Conservation (phyloP, 2,888 invertebrate species). For the Helleia helle region DNA sequence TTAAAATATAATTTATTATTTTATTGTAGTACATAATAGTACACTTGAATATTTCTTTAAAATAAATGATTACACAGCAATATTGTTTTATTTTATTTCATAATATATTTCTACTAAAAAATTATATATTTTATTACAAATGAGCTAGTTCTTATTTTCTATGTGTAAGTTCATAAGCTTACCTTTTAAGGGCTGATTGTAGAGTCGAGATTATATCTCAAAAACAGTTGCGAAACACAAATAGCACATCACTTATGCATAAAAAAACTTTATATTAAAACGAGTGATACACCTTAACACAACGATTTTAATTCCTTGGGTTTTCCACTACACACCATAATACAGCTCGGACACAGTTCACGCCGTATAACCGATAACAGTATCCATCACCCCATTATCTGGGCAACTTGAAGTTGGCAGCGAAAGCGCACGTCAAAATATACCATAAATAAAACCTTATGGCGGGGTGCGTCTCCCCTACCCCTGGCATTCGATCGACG, state of each 20-base stretch:
- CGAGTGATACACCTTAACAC: background rate
- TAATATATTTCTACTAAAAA: background rate
- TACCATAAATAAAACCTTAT: slow-evolving; percentile 65
- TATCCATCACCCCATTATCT: slow-evolving; percentile 70
- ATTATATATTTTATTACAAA: too few relatives aligned
- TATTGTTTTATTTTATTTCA: background rate
- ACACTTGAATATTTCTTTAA: background rate
- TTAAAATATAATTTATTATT: slow-evolving; percentile 8
- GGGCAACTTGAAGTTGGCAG: slow-evolving; percentile 62
- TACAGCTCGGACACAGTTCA: slow-evolving; percentile 50
- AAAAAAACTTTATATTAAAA: background rate
- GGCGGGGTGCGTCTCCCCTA: slow-evolving; percentile 48
- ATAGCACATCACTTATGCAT: slow-evolving; percentile 27
- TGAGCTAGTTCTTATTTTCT: too few relatives aligned
- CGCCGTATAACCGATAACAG: slow-evolving; percentile 68
- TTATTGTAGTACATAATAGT: too few relatives aligned
- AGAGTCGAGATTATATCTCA: background rate
- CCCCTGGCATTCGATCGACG: slow-evolving; percentile 39
- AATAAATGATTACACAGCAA: background rate
- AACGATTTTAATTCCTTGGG: slow-evolving; percentile 22
- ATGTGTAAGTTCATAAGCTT: slow-evolving; percentile 2
- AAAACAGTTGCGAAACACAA: slow-evolving; percentile 5
- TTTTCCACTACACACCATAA: slow-evolving; percentile 49
- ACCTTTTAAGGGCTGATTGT: slow-evolving; percentile 1
- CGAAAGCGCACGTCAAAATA: slow-evolving; percentile 68